A percentile compares a stretch with the other conserved stretches of the same genome.
These are phyloP conservation scores for Hipposideros larvatus DNA, from an alignment of 2,797 vertebrate genomes.

Conservation along the genomic window DNA sequence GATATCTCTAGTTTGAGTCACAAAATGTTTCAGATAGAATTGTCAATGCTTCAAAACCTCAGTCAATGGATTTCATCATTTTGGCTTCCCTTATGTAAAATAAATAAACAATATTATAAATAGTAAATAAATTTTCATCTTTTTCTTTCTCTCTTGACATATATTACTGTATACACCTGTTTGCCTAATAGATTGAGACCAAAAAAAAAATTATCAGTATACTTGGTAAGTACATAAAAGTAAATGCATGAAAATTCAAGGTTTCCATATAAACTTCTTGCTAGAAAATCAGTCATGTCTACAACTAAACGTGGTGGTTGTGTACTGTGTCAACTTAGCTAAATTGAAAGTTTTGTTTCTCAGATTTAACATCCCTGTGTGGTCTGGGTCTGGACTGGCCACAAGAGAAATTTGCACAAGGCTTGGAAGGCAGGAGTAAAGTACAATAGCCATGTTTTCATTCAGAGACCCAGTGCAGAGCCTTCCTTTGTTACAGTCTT, in stretches of 20 bases:
- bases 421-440: neutral
- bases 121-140: slow-evolving; percentile 8
- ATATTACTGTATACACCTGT: neutral
- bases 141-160: neutral
- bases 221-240: slow-evolving; percentile 36
- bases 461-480: neutral
- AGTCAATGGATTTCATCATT: slow-evolving; percentile 44
- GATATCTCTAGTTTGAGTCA: slow-evolving; percentile 16
- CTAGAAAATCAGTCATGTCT: slow-evolving; percentile 4
- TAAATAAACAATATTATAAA: slow-evolving; percentile 22
- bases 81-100: slow-evolving; percentile 27
- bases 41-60: slow-evolving; percentile 56
- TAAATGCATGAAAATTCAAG: neutral
- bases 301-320: neutral
- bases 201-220: neutral
- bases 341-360: neutral
- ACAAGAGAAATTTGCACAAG: neutral
- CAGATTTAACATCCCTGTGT: neutral
- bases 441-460: rapidly evolving
- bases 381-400: neutral
- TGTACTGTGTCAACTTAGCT: neutral
- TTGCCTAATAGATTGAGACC: neutral
- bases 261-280: neutral
- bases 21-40: slow-evolving; percentile 60
- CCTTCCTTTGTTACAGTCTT: neutral